Evolutionary conservation across 2,113 vertebrate species (phyloP), one percentile per base, ranked within the genome.

Genomic region (Microcebus murinus): DNA sequence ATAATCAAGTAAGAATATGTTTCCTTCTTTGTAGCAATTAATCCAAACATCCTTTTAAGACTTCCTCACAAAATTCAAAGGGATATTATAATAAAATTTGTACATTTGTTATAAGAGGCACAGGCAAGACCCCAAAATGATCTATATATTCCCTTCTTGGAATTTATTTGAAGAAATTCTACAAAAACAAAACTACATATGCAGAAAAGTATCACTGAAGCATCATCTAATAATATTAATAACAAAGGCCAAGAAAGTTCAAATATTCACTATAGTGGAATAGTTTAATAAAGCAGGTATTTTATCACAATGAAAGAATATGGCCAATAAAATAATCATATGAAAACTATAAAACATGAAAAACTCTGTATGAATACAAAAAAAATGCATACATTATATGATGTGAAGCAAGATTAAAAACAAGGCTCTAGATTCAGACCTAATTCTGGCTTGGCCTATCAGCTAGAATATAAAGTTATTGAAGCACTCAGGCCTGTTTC

Each of bases 401-500:
- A 92, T 57, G 1, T 74, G 42, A 96, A 95, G 34, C 36, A 96
- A 36, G n/a, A 89, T 95, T 96, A 91, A 93, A 27, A 93, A 68
- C 42, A 96, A 95, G 74, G 70, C 25, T 91, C 63, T 85, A 3
- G 57, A 77, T 48, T 88, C 29, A 87, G 80, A 70, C 3, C 15
- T 83, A 71, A 91, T 36, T 2, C 36, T 52, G 36, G 21, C 29
- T 42, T 93, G 68, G 57, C 13, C 34, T 84, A 68, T 76, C 45
- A 57, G 55, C 57, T 88, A 96, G 70, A 3, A 77, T 68, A 34
- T 57, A 85, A 83, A 45, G 63, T 89, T 42, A 73, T 8, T 70
- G 45, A 90, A 87, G 45, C 59, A 94, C 70, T 77, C 67, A 42
- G 52, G 34, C 57, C 67, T 94, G 29, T 90, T 96, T 97, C 61